These are phyloP conservation scores for Patella caerulea DNA, from an alignment of 2,888 invertebrate genomes.

Conservation along the genomic window DNA sequence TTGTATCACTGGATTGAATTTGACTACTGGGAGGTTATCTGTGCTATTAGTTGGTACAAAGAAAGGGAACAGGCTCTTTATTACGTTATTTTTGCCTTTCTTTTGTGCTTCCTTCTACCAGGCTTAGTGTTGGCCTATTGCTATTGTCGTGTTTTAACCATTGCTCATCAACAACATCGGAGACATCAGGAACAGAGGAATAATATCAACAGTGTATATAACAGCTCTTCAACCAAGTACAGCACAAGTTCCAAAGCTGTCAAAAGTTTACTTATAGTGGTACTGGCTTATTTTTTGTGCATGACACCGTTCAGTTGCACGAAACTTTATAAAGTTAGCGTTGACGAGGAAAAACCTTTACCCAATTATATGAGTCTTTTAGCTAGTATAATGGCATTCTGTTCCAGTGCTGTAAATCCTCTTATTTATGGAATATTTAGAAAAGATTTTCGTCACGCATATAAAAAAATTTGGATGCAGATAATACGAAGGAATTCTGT, in stretches of 20 bases:
- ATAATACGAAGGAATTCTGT: too few relatives aligned
- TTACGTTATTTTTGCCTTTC: constrained; percentile 64
- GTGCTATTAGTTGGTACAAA: constrained; percentile 67
- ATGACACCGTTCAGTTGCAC: constrained; percentile 70
- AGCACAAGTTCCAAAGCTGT: constrained; percentile 48
- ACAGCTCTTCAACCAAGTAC: constrained; percentile 26
- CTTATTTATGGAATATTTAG: constrained; percentile 69
- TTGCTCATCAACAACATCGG: neutral
- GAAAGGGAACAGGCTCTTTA: constrained; percentile 46
- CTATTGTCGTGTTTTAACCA: constrained; percentile 50
- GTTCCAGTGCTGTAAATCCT: constrained; percentile 68
- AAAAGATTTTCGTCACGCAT: constrained; percentile 60
- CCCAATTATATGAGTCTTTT: constrained; percentile 60
- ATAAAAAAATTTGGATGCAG: constrained; percentile 6
- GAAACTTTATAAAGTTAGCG: constrained; percentile 66
- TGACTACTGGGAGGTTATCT: constrained; percentile 69
- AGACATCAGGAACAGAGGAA: neutral
- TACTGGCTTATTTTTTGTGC: constrained; percentile 66
- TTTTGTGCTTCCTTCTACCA: constrained; percentile 63
- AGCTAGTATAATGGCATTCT: constrained; percentile 62
- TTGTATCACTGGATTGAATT: constrained; percentile 61
- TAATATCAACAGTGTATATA: constrained; percentile 4
- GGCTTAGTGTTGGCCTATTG: constrained; percentile 54
- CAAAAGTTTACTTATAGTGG: constrained; percentile 63
- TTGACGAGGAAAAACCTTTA: constrained; percentile 37